Evolutionary conservation across 64 coral and sea anemone species (phyloP), one percentile per base, ranked within the genome.

Genomic region (Dendrophyllia cribrosa): DNA sequence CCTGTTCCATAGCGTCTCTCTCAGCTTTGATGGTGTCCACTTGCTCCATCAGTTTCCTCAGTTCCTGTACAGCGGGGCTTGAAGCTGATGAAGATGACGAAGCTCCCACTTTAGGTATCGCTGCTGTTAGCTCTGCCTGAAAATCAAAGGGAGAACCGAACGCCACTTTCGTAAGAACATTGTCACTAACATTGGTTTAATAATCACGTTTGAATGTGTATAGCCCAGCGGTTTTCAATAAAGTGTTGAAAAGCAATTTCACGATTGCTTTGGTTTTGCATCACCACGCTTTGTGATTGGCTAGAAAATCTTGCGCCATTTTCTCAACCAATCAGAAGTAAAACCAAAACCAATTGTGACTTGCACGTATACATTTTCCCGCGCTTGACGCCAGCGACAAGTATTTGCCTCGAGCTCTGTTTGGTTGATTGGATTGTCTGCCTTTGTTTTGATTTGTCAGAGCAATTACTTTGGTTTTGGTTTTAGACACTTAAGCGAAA

Each of bases 1-100:
- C 97, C 77, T 96, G 70, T 81, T 94, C 91, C 22, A 99, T 20
- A 3, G 84, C 77, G 17, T 99, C 97, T 20, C 97, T 92, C 25
- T 95, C 97, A 52, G 91, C 94, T 60, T 99, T 96, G 19, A 99
- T 88, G 9, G 88, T 96, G 58, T 91, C 94, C 13, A 99, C 90
- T 85, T 94, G 88, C 20, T 93, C 87, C 94, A 99, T 93, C 9
- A 99, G 84, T 19, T 91, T 93, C 20, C 97, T 92, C 45, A 99
- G 78, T 74, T 96, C 91, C 60, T 89, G 79, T 15, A 99, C 97
- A 17, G 94, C 50, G 34, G 87, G 89, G 46, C 91, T 99, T 48
- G 91, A 92, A 47, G 88, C 75, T 24, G 91, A 88, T n/a, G 76
- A 87, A 22, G 97, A 96, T 3, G 97, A 88, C 9, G 89, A 78